phyloP scores from a whole-genome alignment of 2,113 vertebrate genomes.

The Naja naja region DNA sequence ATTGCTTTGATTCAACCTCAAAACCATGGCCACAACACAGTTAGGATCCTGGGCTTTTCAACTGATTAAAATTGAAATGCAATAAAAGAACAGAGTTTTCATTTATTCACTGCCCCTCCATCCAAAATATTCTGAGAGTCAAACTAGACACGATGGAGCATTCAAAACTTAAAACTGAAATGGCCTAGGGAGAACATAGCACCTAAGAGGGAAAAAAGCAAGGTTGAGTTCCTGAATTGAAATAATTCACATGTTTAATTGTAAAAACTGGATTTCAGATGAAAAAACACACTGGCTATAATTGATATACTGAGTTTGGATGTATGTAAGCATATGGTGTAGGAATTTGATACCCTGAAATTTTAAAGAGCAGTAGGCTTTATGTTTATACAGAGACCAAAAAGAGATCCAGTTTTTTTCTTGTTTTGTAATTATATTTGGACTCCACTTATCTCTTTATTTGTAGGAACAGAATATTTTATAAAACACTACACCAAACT shows the following conservation, averaged over 20 bases:
- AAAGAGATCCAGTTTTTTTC: neutral
- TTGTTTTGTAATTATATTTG: neutral
- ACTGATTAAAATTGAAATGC: neutral
- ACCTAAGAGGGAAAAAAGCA: neutral
- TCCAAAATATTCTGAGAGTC: no score
- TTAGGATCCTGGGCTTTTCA: neutral
- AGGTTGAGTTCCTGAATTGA: neutral
- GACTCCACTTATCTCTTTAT: neutral
- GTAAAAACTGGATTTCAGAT: neutral
- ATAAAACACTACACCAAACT: neutral
- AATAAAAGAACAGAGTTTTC: neutral
- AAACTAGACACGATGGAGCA: neutral
- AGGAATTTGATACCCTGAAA: neutral
- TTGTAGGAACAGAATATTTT: neutral
- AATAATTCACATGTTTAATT: neutral
- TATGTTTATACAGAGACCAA: neutral
- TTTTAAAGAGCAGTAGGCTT: neutral
- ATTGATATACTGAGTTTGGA: neutral
- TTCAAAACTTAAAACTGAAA: neutral
- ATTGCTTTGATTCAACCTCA: neutral
- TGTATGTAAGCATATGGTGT: neutral
- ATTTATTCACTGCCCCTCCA: neutral
- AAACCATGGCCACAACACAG: neutral
- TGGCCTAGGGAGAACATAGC: neutral
- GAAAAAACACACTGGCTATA: neutral